Base-by-base conservation (phyloP, 37 sponge, comb jelly and placozoan species). In the Beroe forskalii region DNA sequence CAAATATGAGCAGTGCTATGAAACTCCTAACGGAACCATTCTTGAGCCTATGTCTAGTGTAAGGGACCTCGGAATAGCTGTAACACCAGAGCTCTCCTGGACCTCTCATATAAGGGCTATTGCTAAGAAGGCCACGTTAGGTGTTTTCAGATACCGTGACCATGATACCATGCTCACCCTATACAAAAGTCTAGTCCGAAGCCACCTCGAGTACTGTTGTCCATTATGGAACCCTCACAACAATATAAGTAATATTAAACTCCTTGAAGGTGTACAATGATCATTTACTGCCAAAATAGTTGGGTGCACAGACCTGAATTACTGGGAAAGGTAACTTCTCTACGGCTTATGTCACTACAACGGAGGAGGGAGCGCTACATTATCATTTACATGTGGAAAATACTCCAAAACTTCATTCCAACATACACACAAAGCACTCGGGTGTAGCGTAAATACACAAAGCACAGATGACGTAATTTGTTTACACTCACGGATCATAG, bases 191-290 rank as follows among this genome's bases (percentile, higher is more conserved):
- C 24, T 63, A 27, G 66, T 63, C 24, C 17, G 66, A 3, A 63
- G 66, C 17, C 30, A 28, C 24, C 66, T 63, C 17, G 66, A 63
- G 17, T 63, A 63, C 27, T 63, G 66, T n/a, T 63, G 66, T n/a
- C 66, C 66, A 63, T 63, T 63, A 63, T 63, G 66, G 66, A 63
- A 63, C 17, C 66, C 66, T 28, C 66, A 22, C 30, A 63, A 63
- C 24, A 22, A 63, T 3, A 63, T 63, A 63, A 6, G 4, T 27
- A 63, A 63, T 3, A 48, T 48, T 12, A 6, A 48, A 12, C 6
- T 6, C 4, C 66, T 63, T 6, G 66, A 63, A 23, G 66, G 30
- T 22, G 66, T 63, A 3, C 66, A 63, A 23, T n/a, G 66, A n/a
- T 28, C 66, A 24, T 63, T 63, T n/a, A 63, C 66, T 28, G 24